These are phyloP conservation scores for Macrophya annulata DNA, from an alignment of 2,888 invertebrate species.

Conservation along the genomic window DNA sequence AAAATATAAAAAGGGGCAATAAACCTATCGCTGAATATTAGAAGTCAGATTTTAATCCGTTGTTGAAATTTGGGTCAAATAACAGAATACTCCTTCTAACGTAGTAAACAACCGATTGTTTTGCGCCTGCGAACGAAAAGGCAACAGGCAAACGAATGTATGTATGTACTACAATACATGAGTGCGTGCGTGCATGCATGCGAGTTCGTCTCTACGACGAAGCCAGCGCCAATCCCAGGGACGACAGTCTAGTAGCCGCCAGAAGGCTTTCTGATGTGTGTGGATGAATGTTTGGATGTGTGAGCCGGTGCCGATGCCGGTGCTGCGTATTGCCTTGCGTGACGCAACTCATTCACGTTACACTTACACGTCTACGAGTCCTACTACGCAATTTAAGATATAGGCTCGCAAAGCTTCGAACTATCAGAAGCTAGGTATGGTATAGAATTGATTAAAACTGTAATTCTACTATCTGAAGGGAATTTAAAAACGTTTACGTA, in stretches of 20 bases:
- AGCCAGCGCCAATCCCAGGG: constrained; percentile 24
- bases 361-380: constrained; percentile 14
- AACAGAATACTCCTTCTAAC: not conserved
- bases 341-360: constrained; percentile 55
- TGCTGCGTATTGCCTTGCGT: constrained; percentile 46
- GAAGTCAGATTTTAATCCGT: not conserved
- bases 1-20: not conserved
- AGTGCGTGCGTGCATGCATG: constrained; percentile 29
- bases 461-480: not conserved
- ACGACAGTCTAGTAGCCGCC: constrained; percentile 4
- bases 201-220: constrained; percentile 24
- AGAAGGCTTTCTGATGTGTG: not conserved
- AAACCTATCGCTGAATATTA: not conserved
- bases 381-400: constrained; percentile 53
- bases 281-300: not conserved
- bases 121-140: constrained; percentile 13
- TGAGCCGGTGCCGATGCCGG: not conserved
- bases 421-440: constrained; percentile 6
- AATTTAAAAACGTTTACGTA: constrained; percentile 14
- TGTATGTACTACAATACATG: not conserved
- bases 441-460: constrained; percentile 30
- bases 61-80: not conserved
- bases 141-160: not conserved
- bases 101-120: constrained; percentile 5
- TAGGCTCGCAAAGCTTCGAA: not conserved